A percentile compares a stretch with the other conserved stretches of the same genome.
phyloP scores from a whole-genome alignment of 2,113 vertebrate genomes.

The Ciconia boyciana region DNA sequence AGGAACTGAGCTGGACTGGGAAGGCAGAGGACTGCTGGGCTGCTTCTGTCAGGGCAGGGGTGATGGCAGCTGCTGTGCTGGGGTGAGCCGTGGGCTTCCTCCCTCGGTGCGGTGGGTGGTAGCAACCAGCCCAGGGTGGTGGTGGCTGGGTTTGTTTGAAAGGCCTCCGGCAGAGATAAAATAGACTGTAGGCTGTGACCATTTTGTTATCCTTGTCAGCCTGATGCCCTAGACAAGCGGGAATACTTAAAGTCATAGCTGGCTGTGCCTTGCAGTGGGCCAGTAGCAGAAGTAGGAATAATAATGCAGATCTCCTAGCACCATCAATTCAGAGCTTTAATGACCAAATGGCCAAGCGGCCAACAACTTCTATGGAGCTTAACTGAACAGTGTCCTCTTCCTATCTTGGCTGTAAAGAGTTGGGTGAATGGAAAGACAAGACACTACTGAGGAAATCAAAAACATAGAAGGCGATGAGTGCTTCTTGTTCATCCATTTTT shows the following conservation, averaged over 20 bases:
- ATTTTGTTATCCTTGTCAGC: background rate
- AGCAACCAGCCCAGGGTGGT: background rate
- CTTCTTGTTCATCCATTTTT: background rate
- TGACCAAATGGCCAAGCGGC: background rate
- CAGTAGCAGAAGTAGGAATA: background rate
- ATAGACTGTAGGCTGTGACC: background rate
- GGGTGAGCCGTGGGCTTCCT: background rate
- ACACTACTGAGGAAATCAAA: background rate
- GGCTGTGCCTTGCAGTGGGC: background rate
- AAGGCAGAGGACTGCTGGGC: background rate
- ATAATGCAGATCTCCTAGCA: background rate
- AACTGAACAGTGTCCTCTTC: background rate
- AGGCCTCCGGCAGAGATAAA: background rate
- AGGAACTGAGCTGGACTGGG: background rate
- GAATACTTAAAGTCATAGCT: background rate
- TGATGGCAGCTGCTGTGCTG: background rate
- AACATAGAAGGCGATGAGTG: background rate
- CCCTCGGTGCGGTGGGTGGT: rapidly evolving
- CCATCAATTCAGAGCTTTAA: background rate
- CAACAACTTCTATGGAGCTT: background rate
- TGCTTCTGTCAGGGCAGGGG: background rate
- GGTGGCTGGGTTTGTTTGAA: background rate
- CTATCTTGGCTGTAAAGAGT: background rate
- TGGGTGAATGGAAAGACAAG: background rate
- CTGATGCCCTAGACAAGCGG: background rate